phyloP scores from a whole-genome alignment of 2,888 invertebrate species.

The Synanthedon formicaeformis region DNA sequence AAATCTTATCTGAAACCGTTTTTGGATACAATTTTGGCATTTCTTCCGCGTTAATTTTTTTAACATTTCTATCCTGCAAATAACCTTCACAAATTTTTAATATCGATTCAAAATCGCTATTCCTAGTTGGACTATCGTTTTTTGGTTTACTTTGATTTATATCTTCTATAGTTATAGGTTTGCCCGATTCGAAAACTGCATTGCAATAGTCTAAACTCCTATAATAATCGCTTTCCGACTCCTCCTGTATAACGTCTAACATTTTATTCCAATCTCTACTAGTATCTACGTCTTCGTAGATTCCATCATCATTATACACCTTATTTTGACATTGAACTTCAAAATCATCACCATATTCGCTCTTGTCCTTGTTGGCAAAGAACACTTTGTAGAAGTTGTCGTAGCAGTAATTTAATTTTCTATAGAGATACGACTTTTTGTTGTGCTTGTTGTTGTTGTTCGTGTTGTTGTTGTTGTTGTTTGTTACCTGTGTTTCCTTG shows the following conservation, averaged over 20 bases:
- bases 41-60: slow-evolving; percentile 1
- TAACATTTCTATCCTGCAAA: slow-evolving; percentile 8
- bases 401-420: slow-evolving; percentile 61
- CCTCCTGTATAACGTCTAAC: slow-evolving; percentile 60
- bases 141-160: slow-evolving; percentile 14
- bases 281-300: slow-evolving; percentile 51
- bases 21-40: slow-evolving; percentile 40
- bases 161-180: slow-evolving; percentile 17
- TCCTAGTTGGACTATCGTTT: slow-evolving; percentile 12
- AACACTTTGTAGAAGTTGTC: slow-evolving; percentile 62
- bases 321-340: slow-evolving; percentile 12
- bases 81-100: slow-evolving; percentile 33
- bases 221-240: slow-evolving; percentile 63
- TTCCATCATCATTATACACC: slow-evolving; percentile 38
- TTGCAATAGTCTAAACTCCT: slow-evolving; percentile 57
- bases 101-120: slow-evolving; percentile 28
- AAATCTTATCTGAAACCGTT: slow-evolving; percentile 49
- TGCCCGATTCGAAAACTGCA: slow-evolving; percentile 19
- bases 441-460: slow-evolving; percentile 24
- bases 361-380: slow-evolving; percentile 35
- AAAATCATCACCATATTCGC: slow-evolving; percentile 39
- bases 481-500: slow-evolving; percentile 78
- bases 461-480: slow-evolving; percentile 24
- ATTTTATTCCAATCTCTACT: slow-evolving; percentile 32
- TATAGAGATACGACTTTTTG: slow-evolving; percentile 52